A percentile compares a stretch with the other conserved stretches of the same genome.
Evolutionary conservation across 2,113 vertebrate genomes (phyloP).

Genomic region (Eulacestoma nigropectus): DNA sequence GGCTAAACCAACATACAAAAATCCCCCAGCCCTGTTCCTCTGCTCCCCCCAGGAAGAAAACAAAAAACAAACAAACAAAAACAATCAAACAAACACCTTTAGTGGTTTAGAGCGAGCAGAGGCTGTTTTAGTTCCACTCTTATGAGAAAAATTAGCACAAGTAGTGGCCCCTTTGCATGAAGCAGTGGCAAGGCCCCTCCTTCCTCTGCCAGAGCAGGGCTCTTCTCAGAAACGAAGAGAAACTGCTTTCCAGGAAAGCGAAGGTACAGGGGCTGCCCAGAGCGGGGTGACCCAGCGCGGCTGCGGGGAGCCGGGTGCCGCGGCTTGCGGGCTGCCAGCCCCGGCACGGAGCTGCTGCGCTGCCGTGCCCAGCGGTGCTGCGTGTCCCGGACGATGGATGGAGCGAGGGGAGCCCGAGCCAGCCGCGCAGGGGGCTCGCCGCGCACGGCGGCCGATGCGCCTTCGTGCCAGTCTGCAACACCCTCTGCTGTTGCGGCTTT

Average conservation of each 20-base stretch:
- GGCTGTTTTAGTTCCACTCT: neutral
- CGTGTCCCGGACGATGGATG: rapidly evolving
- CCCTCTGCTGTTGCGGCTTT: neutral
- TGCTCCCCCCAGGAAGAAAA: neutral
- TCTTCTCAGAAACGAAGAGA: constrained; percentile 32
- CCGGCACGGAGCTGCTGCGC: neutral
- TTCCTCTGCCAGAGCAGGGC: neutral
- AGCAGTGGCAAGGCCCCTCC: neutral
- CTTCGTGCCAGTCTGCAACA: neutral
- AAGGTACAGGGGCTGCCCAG: neutral
- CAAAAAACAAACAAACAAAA: neutral
- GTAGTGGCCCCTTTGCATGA: neutral
- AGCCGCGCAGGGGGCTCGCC: neutral
- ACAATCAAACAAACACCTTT: neutral
- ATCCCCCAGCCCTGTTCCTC: neutral
- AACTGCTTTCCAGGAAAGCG: constrained; percentile 60
- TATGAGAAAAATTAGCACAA: neutral
- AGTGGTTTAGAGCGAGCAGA: neutral
- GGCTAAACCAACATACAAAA: neutral
- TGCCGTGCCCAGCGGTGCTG: rapidly evolving
- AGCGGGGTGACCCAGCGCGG: neutral
- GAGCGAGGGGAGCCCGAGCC: neutral
- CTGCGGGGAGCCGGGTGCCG: neutral
- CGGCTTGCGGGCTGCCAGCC: neutral
- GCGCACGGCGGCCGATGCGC: rapidly evolving